Conservation (phyloP, 2,113 vertebrate species). For the Anhinga rufa region DNA sequence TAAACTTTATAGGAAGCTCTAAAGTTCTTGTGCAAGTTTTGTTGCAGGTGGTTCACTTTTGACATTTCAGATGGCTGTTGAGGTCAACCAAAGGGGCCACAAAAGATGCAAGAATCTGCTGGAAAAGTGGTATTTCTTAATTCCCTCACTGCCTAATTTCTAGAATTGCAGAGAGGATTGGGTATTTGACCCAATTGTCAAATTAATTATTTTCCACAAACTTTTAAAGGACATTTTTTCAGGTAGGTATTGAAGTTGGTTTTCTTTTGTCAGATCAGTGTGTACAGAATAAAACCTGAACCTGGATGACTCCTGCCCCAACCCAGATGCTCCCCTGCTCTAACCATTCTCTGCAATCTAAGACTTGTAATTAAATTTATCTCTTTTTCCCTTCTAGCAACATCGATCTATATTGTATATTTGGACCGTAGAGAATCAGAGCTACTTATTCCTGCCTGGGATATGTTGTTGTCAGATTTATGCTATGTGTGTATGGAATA, state of each 20-base stretch:
- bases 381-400: conserved; percentile 22
- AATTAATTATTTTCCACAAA: neutral
- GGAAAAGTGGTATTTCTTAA: neutral
- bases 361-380: conserved; percentile 62
- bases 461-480: conserved; percentile 7
- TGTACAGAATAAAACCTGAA: neutral
- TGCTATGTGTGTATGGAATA: neutral
- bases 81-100: neutral
- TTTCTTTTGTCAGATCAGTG: conserved; percentile 3
- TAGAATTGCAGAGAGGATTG: neutral
- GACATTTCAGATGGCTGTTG: neutral
- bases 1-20: neutral
- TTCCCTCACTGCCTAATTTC: neutral
- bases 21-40: neutral
- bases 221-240: neutral
- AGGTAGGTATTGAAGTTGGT: neutral
- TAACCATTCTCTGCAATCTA: neutral
- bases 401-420: conserved; percentile 45
- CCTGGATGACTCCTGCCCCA: neutral
- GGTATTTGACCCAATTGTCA: neutral
- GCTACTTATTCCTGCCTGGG: conserved; percentile 53
- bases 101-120: neutral
- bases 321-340: neutral
- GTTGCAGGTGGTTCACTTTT: neutral
- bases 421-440: conserved; percentile 50